These are phyloP conservation scores for Helicoverpa zea DNA, from an alignment of 1,140 invertebrate species.

Conservation along the genomic window DNA sequence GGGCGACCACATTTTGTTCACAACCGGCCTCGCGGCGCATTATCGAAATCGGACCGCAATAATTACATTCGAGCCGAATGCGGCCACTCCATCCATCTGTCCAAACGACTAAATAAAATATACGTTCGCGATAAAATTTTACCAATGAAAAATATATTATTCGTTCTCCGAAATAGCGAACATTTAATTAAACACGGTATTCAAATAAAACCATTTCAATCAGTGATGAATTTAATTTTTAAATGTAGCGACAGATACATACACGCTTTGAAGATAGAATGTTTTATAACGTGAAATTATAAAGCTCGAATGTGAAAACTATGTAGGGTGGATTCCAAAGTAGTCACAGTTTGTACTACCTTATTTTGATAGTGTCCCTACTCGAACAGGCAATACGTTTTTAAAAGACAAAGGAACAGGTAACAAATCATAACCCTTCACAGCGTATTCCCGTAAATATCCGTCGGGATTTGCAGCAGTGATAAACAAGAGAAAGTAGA, in stretches of 20 bases:
- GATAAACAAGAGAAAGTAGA: conserved; percentile 48
- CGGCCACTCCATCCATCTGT: conserved; percentile 78
- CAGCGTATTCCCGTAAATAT: background rate
- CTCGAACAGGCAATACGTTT: background rate
- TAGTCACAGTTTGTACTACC: no score
- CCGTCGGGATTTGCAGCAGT: conserved; percentile 1
- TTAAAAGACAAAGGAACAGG: conserved; percentile 2
- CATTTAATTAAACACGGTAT: conserved; percentile 65
- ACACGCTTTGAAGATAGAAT: background rate
- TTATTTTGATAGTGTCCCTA: no score
- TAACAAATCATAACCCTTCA: background rate
- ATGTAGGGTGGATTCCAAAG: background rate
- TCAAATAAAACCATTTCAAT: conserved; percentile 61
- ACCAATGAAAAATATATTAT: conserved; percentile 74
- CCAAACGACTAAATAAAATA: conserved; percentile 79
- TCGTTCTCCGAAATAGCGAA: conserved; percentile 59
- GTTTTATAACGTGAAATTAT: conserved; percentile 7
- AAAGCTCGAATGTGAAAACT: background rate
- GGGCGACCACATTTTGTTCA: conserved; percentile 78
- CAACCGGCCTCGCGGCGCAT: conserved; percentile 77
- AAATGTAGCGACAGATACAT: conserved; percentile 15
- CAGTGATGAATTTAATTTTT: conserved; percentile 55
- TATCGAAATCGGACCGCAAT: conserved; percentile 85
- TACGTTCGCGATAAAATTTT: conserved; percentile 76
- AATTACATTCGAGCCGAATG: conserved; percentile 83